A percentile compares a stretch with the other conserved stretches of the same genome.
phyloP scores from a whole-genome alignment of 2,888 invertebrate genomes.

The Teleogryllus oceanicus region DNA sequence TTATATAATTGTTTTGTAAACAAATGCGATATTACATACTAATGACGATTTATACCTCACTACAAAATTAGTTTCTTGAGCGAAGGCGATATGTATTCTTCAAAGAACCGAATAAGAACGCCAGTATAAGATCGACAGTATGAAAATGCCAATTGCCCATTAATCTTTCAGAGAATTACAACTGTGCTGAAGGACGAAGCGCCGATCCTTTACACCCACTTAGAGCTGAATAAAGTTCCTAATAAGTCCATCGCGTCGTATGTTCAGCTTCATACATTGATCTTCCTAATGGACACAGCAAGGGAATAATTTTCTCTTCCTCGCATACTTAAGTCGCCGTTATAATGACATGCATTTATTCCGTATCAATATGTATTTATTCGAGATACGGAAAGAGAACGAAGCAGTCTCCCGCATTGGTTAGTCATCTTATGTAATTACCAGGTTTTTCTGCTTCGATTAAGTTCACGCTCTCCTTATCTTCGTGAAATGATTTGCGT shows the following conservation, averaged over 20 bases:
- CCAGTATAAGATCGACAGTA: too few relatives aligned
- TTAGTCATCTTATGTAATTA: not conserved
- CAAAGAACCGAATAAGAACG: too few relatives aligned
- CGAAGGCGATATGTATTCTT: too few relatives aligned
- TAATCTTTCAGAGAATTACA: not conserved
- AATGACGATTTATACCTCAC: too few relatives aligned
- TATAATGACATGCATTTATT: slow-evolving; percentile 18
- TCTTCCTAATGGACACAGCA: not conserved
- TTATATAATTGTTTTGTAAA: too few relatives aligned
- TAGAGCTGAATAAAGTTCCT: not conserved
- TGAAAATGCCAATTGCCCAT: not conserved
- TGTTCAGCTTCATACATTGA: not conserved
- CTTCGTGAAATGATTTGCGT: slow-evolving; percentile 9
- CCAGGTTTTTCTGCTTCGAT: not conserved
- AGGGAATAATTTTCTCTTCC: slow-evolving; percentile 1
- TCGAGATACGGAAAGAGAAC: slow-evolving; percentile 6
- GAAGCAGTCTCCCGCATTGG: not conserved
- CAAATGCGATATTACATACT: too few relatives aligned
- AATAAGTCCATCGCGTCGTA: not conserved
- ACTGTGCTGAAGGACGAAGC: not conserved
- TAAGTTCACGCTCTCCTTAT: not conserved
- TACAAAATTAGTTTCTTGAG: too few relatives aligned
- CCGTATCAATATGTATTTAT: slow-evolving; percentile 9
- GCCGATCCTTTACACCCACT: not conserved
- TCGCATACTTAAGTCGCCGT: not conserved